phyloP scores from a whole-genome alignment of 1,140 invertebrate species.

The Papilio xuthus region DNA sequence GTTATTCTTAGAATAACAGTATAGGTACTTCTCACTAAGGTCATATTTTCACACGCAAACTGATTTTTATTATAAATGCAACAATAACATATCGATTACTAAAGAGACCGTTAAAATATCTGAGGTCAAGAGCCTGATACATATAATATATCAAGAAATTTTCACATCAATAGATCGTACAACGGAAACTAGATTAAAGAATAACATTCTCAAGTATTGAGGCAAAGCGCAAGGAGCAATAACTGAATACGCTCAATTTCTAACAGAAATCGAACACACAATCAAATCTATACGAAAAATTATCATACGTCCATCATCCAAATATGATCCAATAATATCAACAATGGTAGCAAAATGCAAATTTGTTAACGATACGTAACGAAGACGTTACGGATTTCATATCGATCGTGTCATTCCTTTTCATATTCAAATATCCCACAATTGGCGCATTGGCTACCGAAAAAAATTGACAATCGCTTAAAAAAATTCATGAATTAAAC shows the following conservation, averaged over 20 bases:
- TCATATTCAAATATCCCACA: conserved; percentile 68
- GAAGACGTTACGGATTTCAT: conserved; percentile 50
- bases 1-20: not conserved
- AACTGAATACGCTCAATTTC: conserved; percentile 50
- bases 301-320: conserved; percentile 75
- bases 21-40: not conserved
- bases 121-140: conserved; percentile 54
- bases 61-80: conserved; percentile 14
- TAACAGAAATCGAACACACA: conserved; percentile 52
- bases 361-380: conserved; percentile 66
- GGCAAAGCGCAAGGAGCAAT: conserved; percentile 46
- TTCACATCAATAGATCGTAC: conserved; percentile 66
- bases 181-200: conserved; percentile 72
- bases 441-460: conserved; percentile 65
- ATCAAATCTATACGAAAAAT: conserved; percentile 58
- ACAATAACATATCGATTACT: conserved; percentile 42
- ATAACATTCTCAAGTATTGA: conserved; percentile 66
- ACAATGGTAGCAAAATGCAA: conserved; percentile 67
- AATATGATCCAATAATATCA: conserved; percentile 69
- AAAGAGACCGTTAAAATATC: conserved; percentile 59
- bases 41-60: conserved; percentile 28
- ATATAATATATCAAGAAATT: conserved; percentile 53
- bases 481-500: conserved; percentile 69
- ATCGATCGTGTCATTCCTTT: conserved; percentile 50
- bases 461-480: conserved; percentile 60